These are phyloP conservation scores for Zeugodacus cucurbitae DNA, from an alignment of 1,140 invertebrate genomes.

Conservation along the genomic window DNA sequence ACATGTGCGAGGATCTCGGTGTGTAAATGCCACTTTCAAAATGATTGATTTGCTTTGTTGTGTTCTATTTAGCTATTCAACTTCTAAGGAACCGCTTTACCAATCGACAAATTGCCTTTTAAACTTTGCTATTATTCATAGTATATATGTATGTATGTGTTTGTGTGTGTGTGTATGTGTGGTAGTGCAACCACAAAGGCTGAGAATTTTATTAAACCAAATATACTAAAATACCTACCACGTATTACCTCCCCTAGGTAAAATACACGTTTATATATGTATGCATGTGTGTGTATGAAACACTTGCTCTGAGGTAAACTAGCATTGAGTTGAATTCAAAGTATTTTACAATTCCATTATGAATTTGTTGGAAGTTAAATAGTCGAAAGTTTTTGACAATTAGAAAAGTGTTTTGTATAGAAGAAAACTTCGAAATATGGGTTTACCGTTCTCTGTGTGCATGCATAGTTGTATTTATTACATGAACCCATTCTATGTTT, in stretches of 20 bases:
- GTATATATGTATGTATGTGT: background rate
- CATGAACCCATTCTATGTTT: no score
- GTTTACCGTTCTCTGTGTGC: background rate
- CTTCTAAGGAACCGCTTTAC: slow-evolving; percentile 17
- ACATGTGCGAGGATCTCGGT: background rate
- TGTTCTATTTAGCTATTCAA: background rate
- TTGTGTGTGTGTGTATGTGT: background rate
- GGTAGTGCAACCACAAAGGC: background rate
- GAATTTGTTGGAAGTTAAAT: slow-evolving; percentile 25
- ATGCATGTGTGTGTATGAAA: background rate
- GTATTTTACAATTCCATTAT: slow-evolving; percentile 17
- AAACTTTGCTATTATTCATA: slow-evolving; percentile 28
- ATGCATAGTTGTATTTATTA: background rate
- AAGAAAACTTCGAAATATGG: background rate
- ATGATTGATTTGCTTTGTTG: slow-evolving; percentile 37
- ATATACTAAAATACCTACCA: background rate
- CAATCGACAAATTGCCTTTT: slow-evolving; percentile 37
- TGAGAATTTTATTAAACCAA: background rate
- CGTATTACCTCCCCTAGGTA: background rate
- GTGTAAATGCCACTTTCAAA: slow-evolving; percentile 16
- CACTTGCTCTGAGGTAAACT: background rate
- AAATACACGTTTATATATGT: background rate
- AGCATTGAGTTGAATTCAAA: background rate
- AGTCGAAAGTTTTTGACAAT: slow-evolving; percentile 28
- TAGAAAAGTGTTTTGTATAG: background rate